Evolutionary conservation across 1,140 invertebrate species (phyloP), one percentile per base, ranked within the genome.

Genomic region (Euura saliciscinereae): DNA sequence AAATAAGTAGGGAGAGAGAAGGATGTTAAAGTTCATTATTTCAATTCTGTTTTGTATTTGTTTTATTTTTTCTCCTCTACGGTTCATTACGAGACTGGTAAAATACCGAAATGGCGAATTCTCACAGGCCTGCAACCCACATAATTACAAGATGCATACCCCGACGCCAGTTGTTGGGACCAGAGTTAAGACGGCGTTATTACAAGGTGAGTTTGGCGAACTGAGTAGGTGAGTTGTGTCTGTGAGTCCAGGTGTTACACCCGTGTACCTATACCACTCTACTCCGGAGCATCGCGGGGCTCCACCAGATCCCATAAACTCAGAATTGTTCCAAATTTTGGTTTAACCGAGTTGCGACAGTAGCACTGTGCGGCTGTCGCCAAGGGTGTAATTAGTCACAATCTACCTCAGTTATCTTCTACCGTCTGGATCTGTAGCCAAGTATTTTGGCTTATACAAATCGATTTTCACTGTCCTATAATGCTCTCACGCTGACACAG

Each of bases 381-480:
- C 73, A 75, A 83, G 79, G 80, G 79, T 80, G 77, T 81, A 85
- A 86, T 87, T 87, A 87, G 84, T 86, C 83, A 85, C 83, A 87
- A 87, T 87, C 83, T 83, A 83, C 82, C 84, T 85, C 83, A 84
- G 83, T 86, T 86, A 87, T 85, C 28, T 28, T 28, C 28, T 1
- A 28, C 28, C 28, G 28, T 28, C 28, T 28, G 28, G 28, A 28
- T 28, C 28, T 28, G 28, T n/a, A n/a, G n/a, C 28, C 28, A 28
- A 28, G 28, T 28, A 28, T 28, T 28, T 28, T 28, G 28, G 28
- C 28, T 28, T 28, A 28, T 28, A 28, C 28, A 28, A 28, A 28
- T 59, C 51, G 51, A n/a, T 59, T 3, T 59, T 59, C 3, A 3
- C 51, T 59, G 51, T 59, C 51, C 51, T 6, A 51, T 73, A 46